Evolutionary conservation across 2,797 vertebrate species (phyloP).

Genomic region (Cichlasoma orientale): DNA sequence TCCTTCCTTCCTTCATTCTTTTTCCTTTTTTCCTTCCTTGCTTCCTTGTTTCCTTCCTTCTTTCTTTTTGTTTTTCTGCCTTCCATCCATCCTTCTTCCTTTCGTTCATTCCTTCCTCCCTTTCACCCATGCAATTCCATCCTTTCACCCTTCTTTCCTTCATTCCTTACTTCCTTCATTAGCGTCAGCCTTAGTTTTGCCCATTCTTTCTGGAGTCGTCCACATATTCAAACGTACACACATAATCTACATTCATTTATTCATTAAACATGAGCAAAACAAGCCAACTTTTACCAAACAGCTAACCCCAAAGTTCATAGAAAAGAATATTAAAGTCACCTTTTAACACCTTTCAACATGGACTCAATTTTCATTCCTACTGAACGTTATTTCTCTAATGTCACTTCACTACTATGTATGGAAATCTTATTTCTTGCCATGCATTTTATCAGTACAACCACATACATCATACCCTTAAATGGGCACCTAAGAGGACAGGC

Average conservation of each 20-base stretch:
- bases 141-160: not conserved
- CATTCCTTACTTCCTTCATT: not conserved
- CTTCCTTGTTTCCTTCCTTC: no score
- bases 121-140: not conserved
- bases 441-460: no score
- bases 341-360: not conserved
- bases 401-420: no score
- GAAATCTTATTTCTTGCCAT: no score
- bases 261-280: not conserved
- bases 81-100: not conserved
- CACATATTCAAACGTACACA: not conserved
- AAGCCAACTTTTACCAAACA: not conserved
- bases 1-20: no score
- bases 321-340: not conserved
- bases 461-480: not conserved
- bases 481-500: no score
- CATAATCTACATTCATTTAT: not conserved
- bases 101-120: not conserved
- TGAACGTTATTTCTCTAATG: not conserved
- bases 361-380: not conserved
- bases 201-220: not conserved
- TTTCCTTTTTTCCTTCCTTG: not conserved
- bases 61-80: no score
- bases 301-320: not conserved
- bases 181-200: not conserved